Evolutionary conservation across 2,113 vertebrate species (phyloP).

Genomic region (Plestiodon gilberti): DNA sequence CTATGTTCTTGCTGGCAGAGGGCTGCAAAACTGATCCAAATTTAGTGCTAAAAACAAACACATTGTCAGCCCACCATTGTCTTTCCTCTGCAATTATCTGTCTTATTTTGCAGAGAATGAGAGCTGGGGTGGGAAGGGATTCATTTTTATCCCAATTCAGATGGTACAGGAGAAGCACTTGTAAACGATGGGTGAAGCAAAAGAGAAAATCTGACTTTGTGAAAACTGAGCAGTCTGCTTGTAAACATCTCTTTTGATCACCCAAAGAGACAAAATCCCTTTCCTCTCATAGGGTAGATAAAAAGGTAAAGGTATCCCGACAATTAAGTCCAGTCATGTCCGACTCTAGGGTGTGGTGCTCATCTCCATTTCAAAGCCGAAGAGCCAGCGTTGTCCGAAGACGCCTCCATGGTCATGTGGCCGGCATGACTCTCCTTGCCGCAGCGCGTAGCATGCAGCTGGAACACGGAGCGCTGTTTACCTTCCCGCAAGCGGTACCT

Average conservation of each 20-base stretch:
- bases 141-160: conserved; percentile 17
- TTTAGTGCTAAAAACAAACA: conserved; percentile 17
- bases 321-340: too few relatives aligned
- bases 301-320: too few relatives aligned
- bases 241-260: neutral
- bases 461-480: too few relatives aligned
- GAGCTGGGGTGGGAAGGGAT: conserved; percentile 41
- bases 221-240: conserved; percentile 6
- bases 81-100: conserved; percentile 13
- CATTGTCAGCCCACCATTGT: neutral
- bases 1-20: conserved; percentile 11
- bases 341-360: too few relatives aligned
- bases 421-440: too few relatives aligned
- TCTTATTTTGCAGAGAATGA: conserved; percentile 35
- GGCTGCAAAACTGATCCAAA: neutral
- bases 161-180: neutral
- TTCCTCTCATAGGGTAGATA: neutral
- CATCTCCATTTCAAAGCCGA: too few relatives aligned
- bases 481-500: too few relatives aligned
- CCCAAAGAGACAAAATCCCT: neutral
- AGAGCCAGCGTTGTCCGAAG: too few relatives aligned
- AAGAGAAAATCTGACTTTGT: neutral
- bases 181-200: neutral
- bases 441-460: too few relatives aligned
- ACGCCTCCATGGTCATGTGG: too few relatives aligned